Evolutionary conservation across 2,888 invertebrate genomes (phyloP).

Genomic region (Phaonia tiefii): DNA sequence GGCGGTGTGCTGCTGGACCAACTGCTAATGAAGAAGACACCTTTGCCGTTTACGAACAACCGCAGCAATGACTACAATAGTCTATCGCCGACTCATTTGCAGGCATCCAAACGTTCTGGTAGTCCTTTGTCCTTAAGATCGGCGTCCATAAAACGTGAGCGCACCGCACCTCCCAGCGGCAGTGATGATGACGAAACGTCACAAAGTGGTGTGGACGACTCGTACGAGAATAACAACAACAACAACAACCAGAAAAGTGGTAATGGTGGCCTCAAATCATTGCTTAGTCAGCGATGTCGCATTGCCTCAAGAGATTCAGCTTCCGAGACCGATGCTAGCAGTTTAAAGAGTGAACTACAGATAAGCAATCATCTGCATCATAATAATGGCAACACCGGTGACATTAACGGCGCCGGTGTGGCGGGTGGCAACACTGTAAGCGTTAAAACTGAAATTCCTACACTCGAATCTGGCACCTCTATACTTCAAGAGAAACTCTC

Average conservation of each 20-base stretch:
- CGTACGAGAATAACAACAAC: slow-evolving; percentile 69
- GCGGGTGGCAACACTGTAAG: slow-evolving; percentile 43
- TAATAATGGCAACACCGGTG: slow-evolving; percentile 62
- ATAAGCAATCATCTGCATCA: slow-evolving; percentile 61
- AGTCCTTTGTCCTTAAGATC: slow-evolving; percentile 74
- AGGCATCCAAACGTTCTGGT: slow-evolving; percentile 74
- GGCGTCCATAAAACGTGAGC: slow-evolving; percentile 83
- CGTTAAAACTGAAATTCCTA: slow-evolving; percentile 65
- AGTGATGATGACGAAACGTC: slow-evolving; percentile 69
- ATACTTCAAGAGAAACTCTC: slow-evolving; percentile 79
- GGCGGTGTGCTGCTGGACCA: slow-evolving; percentile 84
- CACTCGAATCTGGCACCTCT: slow-evolving; percentile 69
- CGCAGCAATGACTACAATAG: slow-evolving; percentile 72
- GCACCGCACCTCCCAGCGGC: slow-evolving; percentile 71
- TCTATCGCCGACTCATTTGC: slow-evolving; percentile 59
- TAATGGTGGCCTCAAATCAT: slow-evolving; percentile 66
- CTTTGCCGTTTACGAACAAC: slow-evolving; percentile 75
- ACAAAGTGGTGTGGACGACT: slow-evolving; percentile 70
- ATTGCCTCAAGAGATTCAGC: slow-evolving; percentile 76
- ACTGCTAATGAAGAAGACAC: slow-evolving; percentile 83
- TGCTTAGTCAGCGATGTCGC: slow-evolving; percentile 70
- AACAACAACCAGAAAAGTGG: slow-evolving; percentile 68
- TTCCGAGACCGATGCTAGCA: slow-evolving; percentile 73
- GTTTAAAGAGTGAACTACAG: slow-evolving; percentile 73
- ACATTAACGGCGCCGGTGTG: slow-evolving; percentile 76